A percentile compares a stretch with the other conserved stretches of the same genome.
phyloP scores from a whole-genome alignment of 2,888 invertebrate species.

The Melanostoma scalare region DNA sequence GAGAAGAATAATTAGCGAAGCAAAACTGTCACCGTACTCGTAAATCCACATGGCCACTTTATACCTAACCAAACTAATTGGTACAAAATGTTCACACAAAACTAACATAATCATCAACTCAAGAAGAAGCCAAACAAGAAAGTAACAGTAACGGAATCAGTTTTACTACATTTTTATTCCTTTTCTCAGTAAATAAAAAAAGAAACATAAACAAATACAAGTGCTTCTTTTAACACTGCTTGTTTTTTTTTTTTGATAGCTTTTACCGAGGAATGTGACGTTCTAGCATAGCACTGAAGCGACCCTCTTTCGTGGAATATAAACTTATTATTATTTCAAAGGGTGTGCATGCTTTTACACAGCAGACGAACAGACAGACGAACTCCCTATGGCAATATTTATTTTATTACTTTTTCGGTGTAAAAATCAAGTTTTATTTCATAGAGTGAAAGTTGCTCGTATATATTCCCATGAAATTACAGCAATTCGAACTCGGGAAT shows the following conservation, averaged over 20 bases:
- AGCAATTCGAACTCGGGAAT: slow-evolving; percentile 14
- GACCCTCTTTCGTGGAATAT: slow-evolving; percentile 24
- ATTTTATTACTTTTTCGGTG: slow-evolving; percentile 66
- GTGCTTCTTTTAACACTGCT: slow-evolving; percentile 37
- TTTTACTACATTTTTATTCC: slow-evolving; percentile 67
- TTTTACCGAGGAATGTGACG: slow-evolving; percentile 10
- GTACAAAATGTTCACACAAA: slow-evolving; percentile 42
- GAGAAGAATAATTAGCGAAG: too few species aligned
- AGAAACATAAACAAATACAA: slow-evolving; percentile 50
- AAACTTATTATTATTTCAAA: slow-evolving; percentile 19
- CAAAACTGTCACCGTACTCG: not conserved
- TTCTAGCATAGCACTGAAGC: not conserved
- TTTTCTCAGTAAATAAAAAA: slow-evolving; percentile 54
- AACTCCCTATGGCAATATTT: slow-evolving; percentile 63
- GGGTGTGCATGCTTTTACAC: not conserved
- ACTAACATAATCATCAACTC: slow-evolving; percentile 39
- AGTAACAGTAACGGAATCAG: slow-evolving; percentile 50
- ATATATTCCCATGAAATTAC: slow-evolving; percentile 33
- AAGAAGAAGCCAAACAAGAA: slow-evolving; percentile 38
- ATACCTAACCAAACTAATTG: slow-evolving; percentile 44
- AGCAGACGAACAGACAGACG: slow-evolving; percentile 4
- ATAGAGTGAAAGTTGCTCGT: slow-evolving; percentile 56
- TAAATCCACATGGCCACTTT: slow-evolving; percentile 41
- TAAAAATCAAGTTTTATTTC: slow-evolving; percentile 68
- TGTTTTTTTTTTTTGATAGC: slow-evolving; percentile 13